Evolutionary conservation across 2,888 invertebrate genomes (phyloP), one percentile per base, ranked within the genome.

Genomic region (Acleris cristana): DNA sequence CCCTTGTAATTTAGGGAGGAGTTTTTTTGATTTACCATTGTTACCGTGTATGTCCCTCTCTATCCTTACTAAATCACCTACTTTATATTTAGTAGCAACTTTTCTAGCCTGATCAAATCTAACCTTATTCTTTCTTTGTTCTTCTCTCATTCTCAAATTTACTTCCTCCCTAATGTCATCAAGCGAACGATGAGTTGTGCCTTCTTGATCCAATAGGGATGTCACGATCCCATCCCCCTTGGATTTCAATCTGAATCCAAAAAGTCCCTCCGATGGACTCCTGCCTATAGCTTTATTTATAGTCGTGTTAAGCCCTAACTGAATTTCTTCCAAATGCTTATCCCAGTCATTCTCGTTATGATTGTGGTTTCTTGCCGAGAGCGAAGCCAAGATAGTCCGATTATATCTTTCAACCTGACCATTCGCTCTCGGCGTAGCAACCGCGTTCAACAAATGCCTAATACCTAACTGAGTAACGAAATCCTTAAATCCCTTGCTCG

Each of bases 381-480:
- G 40, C 23, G 69, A 40, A 26, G 23, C 52, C 16, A 69, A 51
- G 16, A 69, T 64, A 18, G 65, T 69, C 2, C 56, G 56, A 48
- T 21, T n/a, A n/a, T 21, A 62, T 16, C 69, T 48, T 51, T 69
- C 70, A 1, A 40, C 65, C 49, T 70, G 70, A 16, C 70, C 65
- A 30, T 70, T 68, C 14, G 70, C 65, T 19, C 70, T 48, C 4
- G 70, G 70, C 23, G 59, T 52, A 19, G 70, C 70, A 26, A 64
- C 70, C 23, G 62, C 44, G 16, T 62, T 62, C n/a, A 53, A 5
- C 7, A 62, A 26, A 19, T 62, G 62, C 26, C 49, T 55, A 6
- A 63, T 51, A 3, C 63, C 63, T 16, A 49, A 49, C 19, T 30
- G 21, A 6, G 18, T 56, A 3, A 63, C 16, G 21, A 56, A 63